phyloP scores from a whole-genome alignment of 2,113 vertebrate genomes.

The Onychorhynchus coronatus region DNA sequence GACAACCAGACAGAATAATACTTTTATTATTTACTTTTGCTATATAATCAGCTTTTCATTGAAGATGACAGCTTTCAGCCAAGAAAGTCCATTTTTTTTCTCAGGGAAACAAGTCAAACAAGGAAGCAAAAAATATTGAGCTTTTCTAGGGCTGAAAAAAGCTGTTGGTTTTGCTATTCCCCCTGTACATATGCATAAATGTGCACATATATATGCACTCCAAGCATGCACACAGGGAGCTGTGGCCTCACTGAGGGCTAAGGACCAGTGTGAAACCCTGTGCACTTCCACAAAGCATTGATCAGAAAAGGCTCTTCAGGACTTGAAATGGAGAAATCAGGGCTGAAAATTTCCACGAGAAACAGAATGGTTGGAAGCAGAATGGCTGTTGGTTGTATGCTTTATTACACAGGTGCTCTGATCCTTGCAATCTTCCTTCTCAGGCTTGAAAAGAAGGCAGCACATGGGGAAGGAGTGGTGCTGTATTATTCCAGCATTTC shows the following conservation, averaged over 20 bases:
- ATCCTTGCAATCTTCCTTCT: neutral
- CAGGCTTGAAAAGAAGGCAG: neutral
- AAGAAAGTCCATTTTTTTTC: neutral
- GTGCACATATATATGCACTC: neutral
- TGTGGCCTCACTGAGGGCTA: neutral
- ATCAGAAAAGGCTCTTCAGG: neutral
- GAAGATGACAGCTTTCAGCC: conserved; percentile 57
- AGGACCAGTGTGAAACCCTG: neutral
- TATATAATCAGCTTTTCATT: conserved; percentile 51
- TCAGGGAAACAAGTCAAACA: neutral
- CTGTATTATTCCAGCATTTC: neutral
- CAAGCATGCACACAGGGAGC: neutral
- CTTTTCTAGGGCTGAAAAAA: neutral
- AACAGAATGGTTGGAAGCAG: neutral
- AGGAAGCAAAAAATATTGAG: neutral
- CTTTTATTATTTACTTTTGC: conserved; percentile 51
- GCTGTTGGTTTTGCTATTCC: neutral
- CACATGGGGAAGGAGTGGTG: accelerated
- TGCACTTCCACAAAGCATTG: neutral
- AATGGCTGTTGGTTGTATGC: neutral
- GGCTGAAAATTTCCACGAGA: neutral
- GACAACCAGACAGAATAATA: conserved; percentile 20
- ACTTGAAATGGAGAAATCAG: neutral
- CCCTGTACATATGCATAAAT: neutral
- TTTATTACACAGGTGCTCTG: neutral